These are phyloP conservation scores for Macquaria australasica DNA, from an alignment of 2,113 vertebrate species.

Conservation along the genomic window DNA sequence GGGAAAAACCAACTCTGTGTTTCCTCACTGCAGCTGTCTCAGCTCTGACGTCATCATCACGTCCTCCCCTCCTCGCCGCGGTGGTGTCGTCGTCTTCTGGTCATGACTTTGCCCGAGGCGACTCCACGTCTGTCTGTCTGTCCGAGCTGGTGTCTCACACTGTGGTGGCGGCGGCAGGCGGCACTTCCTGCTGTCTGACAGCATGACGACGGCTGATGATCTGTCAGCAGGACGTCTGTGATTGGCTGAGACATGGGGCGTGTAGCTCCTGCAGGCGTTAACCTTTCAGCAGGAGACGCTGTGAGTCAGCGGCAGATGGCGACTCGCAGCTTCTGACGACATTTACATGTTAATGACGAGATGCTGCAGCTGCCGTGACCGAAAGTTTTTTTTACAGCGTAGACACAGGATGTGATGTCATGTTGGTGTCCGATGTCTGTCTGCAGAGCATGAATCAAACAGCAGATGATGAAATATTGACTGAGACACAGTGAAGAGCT, in stretches of 20 bases:
- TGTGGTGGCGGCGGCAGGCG: neutral
- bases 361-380: neutral
- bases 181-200: neutral
- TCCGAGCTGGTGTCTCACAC: neutral
- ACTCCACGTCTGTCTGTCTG: neutral
- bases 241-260: slow-evolving; percentile 5
- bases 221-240: neutral
- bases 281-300: neutral
- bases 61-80: neutral
- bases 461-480: slow-evolving; percentile 18
- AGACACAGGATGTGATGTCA: neutral
- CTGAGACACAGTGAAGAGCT: neutral
- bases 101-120: neutral
- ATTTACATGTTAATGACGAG: neutral
- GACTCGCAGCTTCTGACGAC: neutral
- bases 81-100: neutral
- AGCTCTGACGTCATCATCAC: neutral
- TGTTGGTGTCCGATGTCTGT: neutral
- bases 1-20: too few relatives aligned
- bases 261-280: neutral
- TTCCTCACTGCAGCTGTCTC: neutral
- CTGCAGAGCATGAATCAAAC: slow-evolving; percentile 16
- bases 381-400: neutral
- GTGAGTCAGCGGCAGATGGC: neutral
- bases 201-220: neutral